A percentile compares a stretch with the other conserved stretches of the same genome.
phyloP scores from a whole-genome alignment of 1,140 invertebrate genomes.

The Drosophila kohkoa region DNA sequence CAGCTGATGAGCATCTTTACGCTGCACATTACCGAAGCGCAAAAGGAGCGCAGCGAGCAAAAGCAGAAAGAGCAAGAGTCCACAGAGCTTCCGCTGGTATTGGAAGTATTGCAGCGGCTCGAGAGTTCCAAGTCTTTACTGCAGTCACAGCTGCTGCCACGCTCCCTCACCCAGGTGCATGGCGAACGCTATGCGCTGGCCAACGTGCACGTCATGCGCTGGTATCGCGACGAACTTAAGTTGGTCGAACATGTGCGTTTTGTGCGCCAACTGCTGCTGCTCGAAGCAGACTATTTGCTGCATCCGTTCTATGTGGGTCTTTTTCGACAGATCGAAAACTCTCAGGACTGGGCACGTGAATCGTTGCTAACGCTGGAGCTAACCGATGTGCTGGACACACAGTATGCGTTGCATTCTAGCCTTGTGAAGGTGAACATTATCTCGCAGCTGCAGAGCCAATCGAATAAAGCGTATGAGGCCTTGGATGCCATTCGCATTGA shows the following conservation, averaged over 20 bases:
- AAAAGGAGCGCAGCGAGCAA: not conserved
- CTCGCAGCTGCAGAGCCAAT: constrained; percentile 38
- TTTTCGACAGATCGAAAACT: constrained; percentile 73
- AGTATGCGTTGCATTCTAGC: constrained; percentile 38
- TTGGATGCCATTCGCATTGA: constrained; percentile 62
- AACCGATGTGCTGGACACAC: constrained; percentile 47
- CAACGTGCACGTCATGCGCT: constrained; percentile 66
- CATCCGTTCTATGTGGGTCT: constrained; percentile 66
- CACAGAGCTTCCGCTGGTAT: constrained; percentile 3
- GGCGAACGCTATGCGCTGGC: constrained; percentile 51
- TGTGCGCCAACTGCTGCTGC: constrained; percentile 68
- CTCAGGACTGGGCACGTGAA: constrained; percentile 56
- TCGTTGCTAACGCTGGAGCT: constrained; percentile 60
- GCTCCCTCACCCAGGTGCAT: constrained; percentile 49
- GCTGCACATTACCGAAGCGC: constrained; percentile 4
- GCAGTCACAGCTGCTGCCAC: constrained; percentile 1
- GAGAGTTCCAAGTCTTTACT: not conserved
- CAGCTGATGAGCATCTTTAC: constrained; percentile 15
- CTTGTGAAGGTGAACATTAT: constrained; percentile 50
- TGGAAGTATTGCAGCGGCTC: constrained; percentile 19
- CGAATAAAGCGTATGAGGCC: constrained; percentile 63
- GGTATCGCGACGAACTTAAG: constrained; percentile 60
- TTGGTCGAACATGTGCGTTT: constrained; percentile 61
- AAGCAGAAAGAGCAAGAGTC: constrained; percentile 2
- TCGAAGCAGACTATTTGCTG: constrained; percentile 72